Conservation (phyloP, 2,113 vertebrate genomes). For the Ageneiosus marmoratus region DNA sequence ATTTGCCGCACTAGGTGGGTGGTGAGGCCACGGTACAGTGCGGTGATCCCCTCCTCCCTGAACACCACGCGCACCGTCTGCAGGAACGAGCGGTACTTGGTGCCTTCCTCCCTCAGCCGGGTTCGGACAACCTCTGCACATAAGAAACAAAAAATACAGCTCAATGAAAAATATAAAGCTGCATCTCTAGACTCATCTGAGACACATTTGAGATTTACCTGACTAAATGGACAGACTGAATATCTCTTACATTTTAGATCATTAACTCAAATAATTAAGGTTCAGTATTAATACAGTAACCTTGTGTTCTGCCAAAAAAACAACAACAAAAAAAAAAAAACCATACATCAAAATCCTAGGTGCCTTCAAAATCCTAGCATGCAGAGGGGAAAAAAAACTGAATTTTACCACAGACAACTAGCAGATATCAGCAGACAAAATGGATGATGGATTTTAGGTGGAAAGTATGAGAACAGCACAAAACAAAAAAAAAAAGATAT, state of each 20-base stretch:
- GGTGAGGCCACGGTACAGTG: conserved; percentile 92
- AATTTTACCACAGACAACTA: neutral
- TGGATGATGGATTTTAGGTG: too few relatives aligned
- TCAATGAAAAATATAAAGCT: neutral
- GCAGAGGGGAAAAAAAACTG: neutral
- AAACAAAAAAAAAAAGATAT: too few relatives aligned
- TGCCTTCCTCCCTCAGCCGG: conserved; percentile 95
- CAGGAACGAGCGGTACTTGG: conserved; percentile 93
- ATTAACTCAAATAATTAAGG: neutral
- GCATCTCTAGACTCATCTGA: neutral
- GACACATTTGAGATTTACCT: too few relatives aligned
- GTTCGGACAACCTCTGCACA: conserved; percentile 94
- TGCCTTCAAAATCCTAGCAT: neutral
- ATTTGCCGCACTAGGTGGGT: conserved; percentile 96
- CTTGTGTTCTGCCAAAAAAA: too few relatives aligned
- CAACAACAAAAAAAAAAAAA: too few relatives aligned
- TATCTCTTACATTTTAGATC: neutral
- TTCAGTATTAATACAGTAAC: neutral
- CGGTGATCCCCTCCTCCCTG: conserved; percentile 89
- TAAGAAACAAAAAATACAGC: neutral
- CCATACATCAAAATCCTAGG: too few relatives aligned
- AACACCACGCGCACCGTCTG: conserved; percentile 87
- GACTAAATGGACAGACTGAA: neutral
- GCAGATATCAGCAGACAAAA: neutral
- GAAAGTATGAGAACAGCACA: too few relatives aligned